Evolutionary conservation across 2,113 vertebrate genomes (phyloP), one percentile per base, ranked within the genome.

Genomic region (Chionis minor): DNA sequence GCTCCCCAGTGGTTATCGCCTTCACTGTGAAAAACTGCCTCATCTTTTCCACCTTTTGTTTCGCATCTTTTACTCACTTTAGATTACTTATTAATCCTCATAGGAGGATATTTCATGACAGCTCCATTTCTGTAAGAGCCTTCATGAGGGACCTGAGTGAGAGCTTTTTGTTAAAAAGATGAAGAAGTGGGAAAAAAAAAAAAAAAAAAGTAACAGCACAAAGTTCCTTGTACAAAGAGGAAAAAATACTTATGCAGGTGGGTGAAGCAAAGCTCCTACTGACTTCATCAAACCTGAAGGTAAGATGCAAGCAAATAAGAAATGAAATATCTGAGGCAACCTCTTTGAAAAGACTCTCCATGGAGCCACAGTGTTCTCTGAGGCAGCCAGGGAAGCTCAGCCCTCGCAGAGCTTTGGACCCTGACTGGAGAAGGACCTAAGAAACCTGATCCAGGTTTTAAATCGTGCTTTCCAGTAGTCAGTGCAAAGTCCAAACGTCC

Each of bases 1-100:
- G 70, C 70, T 95, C 85, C 61, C 81, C 35, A 7, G 74, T 61
- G 40, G 35, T 81, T 70, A 32, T 81, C 81, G 73, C 32, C 66
- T 90, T 95, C 84, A 17, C 9, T 45, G 62, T 85, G 84, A 92
- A 77, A 96, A 96, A 58, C 49, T 21, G 30, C 56, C 62, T 95
- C 19, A 28, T 69, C 70, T 96, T 75, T 85, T 59, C 66, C 70
- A 85, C 62, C 84, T 86, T 91, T 72, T 75, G 21, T 90, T 85
- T 91, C 87, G 33, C 38, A 65, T 69, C 56, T 89, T 92, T 91
- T 75, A 92, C 87, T 65, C 44, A 19, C 54, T 93, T 87, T 56
- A 78, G 42, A 62, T 92, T 84, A 90, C 56, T 56, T 49, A 69
- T 82, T 91, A 94, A 54, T 93, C 70, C 81, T 93, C 78, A 72